These are phyloP conservation scores for Choreutis nemorana DNA, from an alignment of 2,888 invertebrate species.

Conservation along the genomic window DNA sequence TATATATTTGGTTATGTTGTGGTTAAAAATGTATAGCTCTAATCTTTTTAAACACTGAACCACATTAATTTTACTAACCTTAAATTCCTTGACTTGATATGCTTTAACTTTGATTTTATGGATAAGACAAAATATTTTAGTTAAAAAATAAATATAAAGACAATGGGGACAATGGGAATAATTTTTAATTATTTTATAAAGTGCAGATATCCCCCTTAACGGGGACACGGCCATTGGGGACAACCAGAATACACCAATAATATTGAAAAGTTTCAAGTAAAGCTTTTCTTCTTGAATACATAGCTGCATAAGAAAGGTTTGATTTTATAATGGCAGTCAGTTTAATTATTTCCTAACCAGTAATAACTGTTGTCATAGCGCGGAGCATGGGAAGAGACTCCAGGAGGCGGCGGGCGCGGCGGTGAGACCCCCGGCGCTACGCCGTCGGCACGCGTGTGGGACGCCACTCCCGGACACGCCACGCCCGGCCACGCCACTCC, in stretches of 20 bases:
- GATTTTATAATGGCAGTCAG: background rate
- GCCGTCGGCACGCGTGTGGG: slow-evolving; percentile 95
- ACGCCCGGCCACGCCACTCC: slow-evolving; percentile 87
- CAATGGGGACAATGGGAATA: background rate
- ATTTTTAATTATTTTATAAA: slow-evolving; percentile 1
- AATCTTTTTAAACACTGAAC: too few relatives aligned
- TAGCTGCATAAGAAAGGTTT: background rate
- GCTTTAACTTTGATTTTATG: too few relatives aligned
- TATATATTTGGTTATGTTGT: too few relatives aligned
- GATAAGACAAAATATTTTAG: background rate
- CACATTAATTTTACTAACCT: too few relatives aligned
- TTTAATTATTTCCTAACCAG: background rate
- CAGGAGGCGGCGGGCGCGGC: slow-evolving; percentile 79
- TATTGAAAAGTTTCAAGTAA: too few relatives aligned
- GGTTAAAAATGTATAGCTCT: too few relatives aligned
- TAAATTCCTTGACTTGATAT: too few relatives aligned
- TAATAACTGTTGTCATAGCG: slow-evolving; percentile 22
- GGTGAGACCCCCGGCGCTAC: slow-evolving; percentile 93
- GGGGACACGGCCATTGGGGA: too few relatives aligned
- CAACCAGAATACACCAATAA: too few relatives aligned
- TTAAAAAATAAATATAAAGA: background rate
- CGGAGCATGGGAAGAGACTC: slow-evolving; percentile 93
- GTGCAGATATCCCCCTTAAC: too few relatives aligned
- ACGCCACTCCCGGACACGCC: slow-evolving; percentile 94
- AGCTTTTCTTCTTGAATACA: background rate